These are phyloP conservation scores for Heteropelma amictum DNA, from an alignment of 2,888 invertebrate species.

Conservation along the genomic window DNA sequence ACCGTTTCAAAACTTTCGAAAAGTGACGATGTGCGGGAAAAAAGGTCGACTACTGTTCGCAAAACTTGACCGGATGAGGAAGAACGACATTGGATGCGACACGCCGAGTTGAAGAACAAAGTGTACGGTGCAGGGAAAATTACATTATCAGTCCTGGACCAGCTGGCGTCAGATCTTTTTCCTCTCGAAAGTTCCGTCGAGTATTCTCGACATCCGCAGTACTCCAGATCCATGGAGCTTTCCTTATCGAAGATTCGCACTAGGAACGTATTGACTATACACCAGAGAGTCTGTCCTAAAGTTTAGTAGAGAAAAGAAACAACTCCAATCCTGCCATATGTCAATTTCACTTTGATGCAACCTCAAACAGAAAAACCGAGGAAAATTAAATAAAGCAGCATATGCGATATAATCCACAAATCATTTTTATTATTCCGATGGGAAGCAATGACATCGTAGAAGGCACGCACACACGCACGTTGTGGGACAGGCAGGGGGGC, in stretches of 20 bases:
- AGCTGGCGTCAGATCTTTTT: not conserved
- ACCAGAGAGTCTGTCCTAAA: not conserved
- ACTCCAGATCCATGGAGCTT: not conserved
- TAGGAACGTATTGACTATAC: not conserved
- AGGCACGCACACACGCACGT: too few species aligned
- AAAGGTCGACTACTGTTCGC: not conserved
- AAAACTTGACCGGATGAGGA: not conserved
- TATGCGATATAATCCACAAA: too few species aligned
- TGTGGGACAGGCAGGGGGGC: not conserved
- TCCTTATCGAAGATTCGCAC: not conserved
- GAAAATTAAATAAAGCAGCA: too few species aligned
- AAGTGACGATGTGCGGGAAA: too few species aligned
- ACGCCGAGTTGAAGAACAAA: not conserved
- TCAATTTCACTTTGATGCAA: not conserved
- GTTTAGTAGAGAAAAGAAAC: not conserved
- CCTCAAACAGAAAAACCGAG: too few species aligned
- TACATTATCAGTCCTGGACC: constrained; percentile 2
- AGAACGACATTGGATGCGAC: constrained; percentile 17
- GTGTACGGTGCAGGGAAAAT: not conserved
- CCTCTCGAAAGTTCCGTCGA: too few species aligned
- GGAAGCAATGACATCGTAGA: too few species aligned
- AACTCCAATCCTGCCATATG: not conserved
- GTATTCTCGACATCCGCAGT: too few species aligned
- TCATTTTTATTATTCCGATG: too few species aligned
- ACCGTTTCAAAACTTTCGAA: too few species aligned